These are phyloP conservation scores for Cyclina sinensis DNA, from an alignment of 1,140 invertebrate genomes.

Conservation along the genomic window DNA sequence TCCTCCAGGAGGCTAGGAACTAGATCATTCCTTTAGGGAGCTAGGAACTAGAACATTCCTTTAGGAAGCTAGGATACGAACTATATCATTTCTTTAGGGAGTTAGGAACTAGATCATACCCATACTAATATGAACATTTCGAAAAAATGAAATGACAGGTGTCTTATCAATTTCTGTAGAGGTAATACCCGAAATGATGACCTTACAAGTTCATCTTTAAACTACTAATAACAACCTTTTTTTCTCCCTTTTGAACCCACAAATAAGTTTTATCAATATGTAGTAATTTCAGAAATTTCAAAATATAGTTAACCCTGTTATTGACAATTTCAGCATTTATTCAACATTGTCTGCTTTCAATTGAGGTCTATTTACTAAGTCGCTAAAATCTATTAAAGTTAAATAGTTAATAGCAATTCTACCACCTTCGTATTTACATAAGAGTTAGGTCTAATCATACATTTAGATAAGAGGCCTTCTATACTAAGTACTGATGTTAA, in stretches of 20 bases:
- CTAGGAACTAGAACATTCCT: too few species aligned
- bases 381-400: constrained; percentile 40
- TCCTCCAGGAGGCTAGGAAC: too few species aligned
- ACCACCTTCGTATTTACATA: constrained; percentile 12
- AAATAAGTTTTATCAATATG: constrained; percentile 22
- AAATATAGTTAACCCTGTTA: constrained; percentile 4
- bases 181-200: too few species aligned
- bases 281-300: background rate
- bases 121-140: too few species aligned
- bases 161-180: too few species aligned
- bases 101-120: too few species aligned
- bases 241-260: background rate
- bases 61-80: too few species aligned
- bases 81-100: too few species aligned
- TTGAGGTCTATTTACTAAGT: background rate
- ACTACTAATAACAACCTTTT: background rate
- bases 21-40: too few species aligned
- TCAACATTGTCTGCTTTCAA: background rate
- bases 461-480: constrained; percentile 17
- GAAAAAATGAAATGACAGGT: too few species aligned
- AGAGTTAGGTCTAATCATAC: constrained; percentile 11
- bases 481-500: background rate
- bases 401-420: constrained; percentile 15
- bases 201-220: too few species aligned
- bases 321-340: constrained; percentile 40